phyloP scores from a whole-genome alignment of 2,113 vertebrate species.

The Catharus bicknelli region DNA sequence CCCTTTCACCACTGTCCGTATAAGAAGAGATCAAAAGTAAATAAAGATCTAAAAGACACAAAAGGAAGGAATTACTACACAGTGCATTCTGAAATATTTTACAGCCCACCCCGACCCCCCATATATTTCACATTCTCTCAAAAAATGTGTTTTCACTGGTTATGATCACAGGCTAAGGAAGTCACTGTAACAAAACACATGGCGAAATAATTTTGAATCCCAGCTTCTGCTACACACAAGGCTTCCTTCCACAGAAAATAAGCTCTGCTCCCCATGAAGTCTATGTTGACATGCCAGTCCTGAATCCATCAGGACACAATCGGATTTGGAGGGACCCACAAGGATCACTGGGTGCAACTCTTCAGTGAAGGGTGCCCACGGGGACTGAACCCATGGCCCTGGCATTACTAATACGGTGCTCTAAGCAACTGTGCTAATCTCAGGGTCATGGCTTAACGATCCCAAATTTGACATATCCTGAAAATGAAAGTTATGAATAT shows the following conservation, averaged over 20 bases:
- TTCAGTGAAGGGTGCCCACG: rapidly evolving
- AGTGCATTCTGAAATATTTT: background rate
- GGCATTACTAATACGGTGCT: background rate
- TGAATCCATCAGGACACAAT: background rate
- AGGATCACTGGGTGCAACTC: too few relatives aligned
- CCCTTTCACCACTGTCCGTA: background rate
- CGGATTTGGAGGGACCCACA: background rate
- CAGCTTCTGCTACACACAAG: background rate
- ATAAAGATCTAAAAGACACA: background rate
- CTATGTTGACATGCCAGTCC: background rate
- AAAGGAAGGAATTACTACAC: background rate
- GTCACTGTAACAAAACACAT: background rate
- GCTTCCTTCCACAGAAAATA: background rate
- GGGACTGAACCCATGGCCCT: rapidly evolving
- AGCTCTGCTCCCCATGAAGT: background rate
- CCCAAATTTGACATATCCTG: background rate
- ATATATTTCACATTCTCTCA: background rate
- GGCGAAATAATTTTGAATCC: background rate
- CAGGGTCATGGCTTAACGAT: background rate
- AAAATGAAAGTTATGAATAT: background rate
- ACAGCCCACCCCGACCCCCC: background rate
- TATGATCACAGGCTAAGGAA: background rate
- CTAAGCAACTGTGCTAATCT: background rate
- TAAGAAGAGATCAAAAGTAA: background rate
- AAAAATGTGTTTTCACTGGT: background rate